Percentiles rank a stretch among this genome's conserved stretches.
These are phyloP conservation scores for Anguilla obscura DNA, from an alignment of 2,797 vertebrate genomes.

Conservation along the genomic window DNA sequence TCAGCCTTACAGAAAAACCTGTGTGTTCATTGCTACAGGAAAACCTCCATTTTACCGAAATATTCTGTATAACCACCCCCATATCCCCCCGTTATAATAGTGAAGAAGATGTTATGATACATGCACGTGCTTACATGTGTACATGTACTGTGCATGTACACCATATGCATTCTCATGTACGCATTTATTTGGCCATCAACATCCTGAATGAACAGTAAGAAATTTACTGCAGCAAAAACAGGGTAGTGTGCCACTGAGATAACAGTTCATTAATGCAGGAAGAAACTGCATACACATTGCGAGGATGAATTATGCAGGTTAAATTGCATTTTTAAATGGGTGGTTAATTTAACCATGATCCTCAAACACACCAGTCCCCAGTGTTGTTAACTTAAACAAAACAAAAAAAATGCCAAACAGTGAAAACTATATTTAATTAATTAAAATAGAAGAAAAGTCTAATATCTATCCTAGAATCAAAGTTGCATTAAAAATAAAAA, in stretches of 20 bases:
- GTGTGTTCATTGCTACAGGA: not conserved
- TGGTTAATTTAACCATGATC: not conserved
- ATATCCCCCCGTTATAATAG: not conserved
- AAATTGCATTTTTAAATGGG: not conserved
- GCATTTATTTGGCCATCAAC: not conserved
- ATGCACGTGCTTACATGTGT: not conserved
- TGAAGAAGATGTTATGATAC: not conserved
- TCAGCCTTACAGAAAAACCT: not conserved
- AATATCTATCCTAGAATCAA: not conserved
- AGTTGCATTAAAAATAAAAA: not conserved
- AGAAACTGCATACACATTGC: not conserved
- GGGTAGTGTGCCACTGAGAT: not conserved
- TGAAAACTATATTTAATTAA: not conserved
- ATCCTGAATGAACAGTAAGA: not conserved
- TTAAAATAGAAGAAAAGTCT: not conserved
- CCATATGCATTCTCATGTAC: not conserved
- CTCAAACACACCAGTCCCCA: not conserved
- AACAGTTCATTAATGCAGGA: slow-evolving; percentile 1
- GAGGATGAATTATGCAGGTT: not conserved
- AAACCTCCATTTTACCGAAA: not conserved
- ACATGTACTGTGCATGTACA: not conserved
- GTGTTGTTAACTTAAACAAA: not conserved
- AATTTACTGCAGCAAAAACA: not conserved
- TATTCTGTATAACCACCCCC: not conserved
- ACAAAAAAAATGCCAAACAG: not conserved